These are phyloP conservation scores for Rhinolophus sinicus DNA, from an alignment of 2,113 vertebrate species.

Conservation along the genomic window DNA sequence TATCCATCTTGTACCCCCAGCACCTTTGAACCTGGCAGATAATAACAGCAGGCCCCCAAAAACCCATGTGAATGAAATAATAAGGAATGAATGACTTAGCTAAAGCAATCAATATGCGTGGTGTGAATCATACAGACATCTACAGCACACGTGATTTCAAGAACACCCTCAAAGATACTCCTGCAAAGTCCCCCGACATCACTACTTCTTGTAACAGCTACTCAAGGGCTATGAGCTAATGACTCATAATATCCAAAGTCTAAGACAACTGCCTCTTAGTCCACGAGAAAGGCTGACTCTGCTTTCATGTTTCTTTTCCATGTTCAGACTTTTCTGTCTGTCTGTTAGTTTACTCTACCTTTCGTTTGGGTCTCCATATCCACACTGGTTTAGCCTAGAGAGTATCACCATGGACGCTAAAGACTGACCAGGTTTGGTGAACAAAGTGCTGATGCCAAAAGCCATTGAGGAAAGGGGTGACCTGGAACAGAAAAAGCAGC, in stretches of 20 bases:
- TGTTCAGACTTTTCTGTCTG: not conserved
- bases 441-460: slow-evolving; percentile 94
- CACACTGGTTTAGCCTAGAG: slow-evolving; percentile 90
- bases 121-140: not conserved
- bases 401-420: slow-evolving; percentile 93
- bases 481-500: slow-evolving; percentile 80
- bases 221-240: not conserved
- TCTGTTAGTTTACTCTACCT: slow-evolving; percentile 84
- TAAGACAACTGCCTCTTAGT: not conserved
- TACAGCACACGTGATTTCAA: not conserved
- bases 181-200: not conserved
- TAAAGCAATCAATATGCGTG: not conserved
- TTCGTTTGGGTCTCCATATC: slow-evolving; percentile 88
- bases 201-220: not conserved
- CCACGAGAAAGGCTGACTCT: not conserved
- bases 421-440: slow-evolving; percentile 94
- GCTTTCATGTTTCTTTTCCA: not conserved
- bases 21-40: not conserved
- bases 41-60: slow-evolving; percentile 27
- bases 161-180: not conserved
- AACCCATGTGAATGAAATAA: not conserved
- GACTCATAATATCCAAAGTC: slow-evolving; percentile 46
- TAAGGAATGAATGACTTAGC: not conserved
- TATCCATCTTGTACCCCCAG: not conserved
- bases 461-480: slow-evolving; percentile 93